These are phyloP conservation scores for Sebastes kiyomatsui DNA, from an alignment of 2,797 vertebrate species.

Conservation along the genomic window DNA sequence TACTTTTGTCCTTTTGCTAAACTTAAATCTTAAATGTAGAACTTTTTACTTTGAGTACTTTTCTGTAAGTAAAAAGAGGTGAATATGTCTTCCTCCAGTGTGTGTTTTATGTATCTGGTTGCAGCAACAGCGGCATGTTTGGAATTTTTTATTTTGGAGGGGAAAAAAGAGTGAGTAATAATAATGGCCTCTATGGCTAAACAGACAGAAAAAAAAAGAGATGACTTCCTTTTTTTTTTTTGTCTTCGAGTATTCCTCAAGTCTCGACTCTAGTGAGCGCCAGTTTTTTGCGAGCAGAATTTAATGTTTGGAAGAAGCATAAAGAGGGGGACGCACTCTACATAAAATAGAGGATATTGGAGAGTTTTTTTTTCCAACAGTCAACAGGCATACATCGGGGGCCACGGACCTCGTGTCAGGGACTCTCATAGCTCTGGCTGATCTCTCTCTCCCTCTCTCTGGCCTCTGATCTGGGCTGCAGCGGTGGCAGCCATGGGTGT, in stretches of 20 bases:
- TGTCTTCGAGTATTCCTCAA: neutral
- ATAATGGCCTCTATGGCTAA: slow-evolving; percentile 10
- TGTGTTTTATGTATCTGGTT: slow-evolving; percentile 10
- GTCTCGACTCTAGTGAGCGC: neutral
- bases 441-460: slow-evolving; percentile 19
- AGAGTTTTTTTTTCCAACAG: neutral
- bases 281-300: slow-evolving; percentile 6
- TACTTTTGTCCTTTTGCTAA: neutral
- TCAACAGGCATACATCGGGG: slow-evolving; percentile 8
- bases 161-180: slow-evolving; percentile 10
- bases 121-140: slow-evolving; percentile 3
- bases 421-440: slow-evolving; percentile 23
- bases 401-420: neutral
- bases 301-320: slow-evolving; percentile 4
- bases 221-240: neutral
- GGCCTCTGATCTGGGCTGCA: slow-evolving; percentile 69
- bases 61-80: neutral
- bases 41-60: neutral
- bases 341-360: neutral
- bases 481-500: slow-evolving; percentile 60
- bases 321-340: neutral
- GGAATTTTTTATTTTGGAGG: neutral
- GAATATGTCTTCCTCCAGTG: neutral
- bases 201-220: neutral
- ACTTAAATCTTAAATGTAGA: neutral